Evolutionary conservation across 2,797 vertebrate genomes (phyloP), one percentile per base, ranked within the genome.

Genomic region (Spatula clypeata): DNA sequence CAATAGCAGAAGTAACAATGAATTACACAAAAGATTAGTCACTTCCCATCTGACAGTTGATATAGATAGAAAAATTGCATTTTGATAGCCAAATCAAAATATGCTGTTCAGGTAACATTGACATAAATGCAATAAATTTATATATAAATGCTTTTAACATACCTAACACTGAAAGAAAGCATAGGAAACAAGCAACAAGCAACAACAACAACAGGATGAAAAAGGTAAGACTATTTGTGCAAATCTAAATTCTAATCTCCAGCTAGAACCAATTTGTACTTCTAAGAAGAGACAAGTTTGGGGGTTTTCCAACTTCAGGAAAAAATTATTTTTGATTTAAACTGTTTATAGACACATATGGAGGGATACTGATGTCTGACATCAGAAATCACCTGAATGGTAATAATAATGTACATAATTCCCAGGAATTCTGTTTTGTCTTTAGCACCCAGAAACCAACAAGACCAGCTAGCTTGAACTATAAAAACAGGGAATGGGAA

Each of bases 211-310:
- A 32, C 21, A 79, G 49, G 79, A 72, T 45, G 9, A 85, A 79
- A 71, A 88, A 47, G 4, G 5, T 45, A 38, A 32, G 12, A 29
- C n/a, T 47, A 4, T 20, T 45, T 36, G 71, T 79, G 38, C 45
- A 9, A 64, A 51, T 34, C 29, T 17, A 73, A 53, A 65, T 47
- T 82, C 49, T 53, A 40, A 55, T n/a, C 40, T 73, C 27, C 32
- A 69, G 6, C 7, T 13, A 64, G n/a, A 89, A 74, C 1, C 2
- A 40, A 54, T 38, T 18, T 45, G 26, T 62, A 21, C 19, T 74
- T 80, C 10, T 31, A 36, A 61, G 2, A 0, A 47, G 1, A 88
- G 45, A 75, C 69, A 76, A 15, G 0, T 31, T 4, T 6, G 0
- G 14, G 1, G 0, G 0, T 17, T 80, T 54, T 74, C 15, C 57